These are phyloP conservation scores for Sturnira hondurensis DNA, from an alignment of 2,113 vertebrate species.

Conservation along the genomic window DNA sequence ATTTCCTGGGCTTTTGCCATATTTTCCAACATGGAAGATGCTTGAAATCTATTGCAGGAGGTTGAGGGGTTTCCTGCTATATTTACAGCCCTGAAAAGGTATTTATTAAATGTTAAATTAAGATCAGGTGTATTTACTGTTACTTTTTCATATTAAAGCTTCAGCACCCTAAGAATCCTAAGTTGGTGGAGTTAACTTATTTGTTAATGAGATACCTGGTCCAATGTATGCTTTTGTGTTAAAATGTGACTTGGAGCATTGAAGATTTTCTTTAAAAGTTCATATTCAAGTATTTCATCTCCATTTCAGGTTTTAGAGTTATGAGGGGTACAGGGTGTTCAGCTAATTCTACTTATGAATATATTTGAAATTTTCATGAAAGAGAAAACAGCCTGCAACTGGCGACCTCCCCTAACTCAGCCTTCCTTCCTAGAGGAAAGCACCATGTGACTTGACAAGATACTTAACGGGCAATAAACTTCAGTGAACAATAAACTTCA, in stretches of 20 bases:
- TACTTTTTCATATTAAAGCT: constrained; percentile 26
- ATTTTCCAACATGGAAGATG: constrained; percentile 20
- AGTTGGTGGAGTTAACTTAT: background rate
- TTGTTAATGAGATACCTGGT: constrained; percentile 14
- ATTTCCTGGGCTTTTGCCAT: background rate
- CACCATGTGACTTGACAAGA: background rate
- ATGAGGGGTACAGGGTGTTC: background rate
- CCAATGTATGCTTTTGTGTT: background rate
- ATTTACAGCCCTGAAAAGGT: constrained; percentile 11
- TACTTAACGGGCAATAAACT: background rate
- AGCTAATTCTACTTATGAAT: background rate
- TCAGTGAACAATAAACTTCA: background rate
- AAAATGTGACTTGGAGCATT: constrained; percentile 30
- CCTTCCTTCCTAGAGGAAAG: background rate
- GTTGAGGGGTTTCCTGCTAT: background rate
- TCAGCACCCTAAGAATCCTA: background rate
- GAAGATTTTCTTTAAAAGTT: background rate
- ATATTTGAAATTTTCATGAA: constrained; percentile 25
- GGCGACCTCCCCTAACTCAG: background rate
- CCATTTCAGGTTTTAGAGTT: background rate
- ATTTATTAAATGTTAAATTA: constrained; percentile 46
- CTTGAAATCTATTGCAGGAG: constrained; percentile 22
- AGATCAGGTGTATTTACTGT: background rate
- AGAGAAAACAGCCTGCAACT: background rate
- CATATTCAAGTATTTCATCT: background rate